Evolutionary conservation across 53 echinoderm and acorn worm genomes (phyloP), one percentile per base, ranked within the genome.

Genomic region (Apostichopus leukothele): DNA sequence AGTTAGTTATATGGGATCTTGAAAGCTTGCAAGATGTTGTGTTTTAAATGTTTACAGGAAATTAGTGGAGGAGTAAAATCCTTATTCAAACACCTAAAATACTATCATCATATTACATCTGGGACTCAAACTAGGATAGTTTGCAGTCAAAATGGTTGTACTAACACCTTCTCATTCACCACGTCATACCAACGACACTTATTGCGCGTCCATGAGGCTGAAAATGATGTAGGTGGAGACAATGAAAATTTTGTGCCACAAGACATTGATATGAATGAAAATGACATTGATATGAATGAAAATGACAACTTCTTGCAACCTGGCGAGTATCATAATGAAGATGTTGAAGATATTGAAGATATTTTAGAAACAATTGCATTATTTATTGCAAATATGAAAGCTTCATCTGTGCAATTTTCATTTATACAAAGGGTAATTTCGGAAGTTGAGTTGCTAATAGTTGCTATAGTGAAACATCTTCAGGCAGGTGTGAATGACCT

Each of bases 371-470:
- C 7, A 25, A 23, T 0, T 60, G n/a, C 84, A 10, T 5, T 77
- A 12, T 83, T 83, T 52, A 83, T 83, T 59, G 83, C 83, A 60
- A 83, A 26, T 60, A 18, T 83, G 83, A 83, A 83, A 53, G n/a
- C n/a, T 18, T 83, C 83, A 19, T 18, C 60, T 14, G 54, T 88
- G 18, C 52, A 81, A 51, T 66, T 63, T 55, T 88, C 91, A 27
- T 88, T 79, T 71, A 22, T 88, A 51, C 79, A 77, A 18, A 60
- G 52, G 7, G 5, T 52, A 18, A 13, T 13, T 53, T 14, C 52
- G 5, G 52, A 53, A 55, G 55, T 12, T 1, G 55, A 52, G 4
- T 0, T 10, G 9, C 4, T 18, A 83, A 11, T 83, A 10, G 5
- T 51, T 10, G 12, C 54, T n/a, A 52, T 50, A 7, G 76, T 76